Evolutionary conservation across 2,888 invertebrate species (phyloP), one percentile per base, ranked within the genome.

Genomic region (Mactromeris polynyma): DNA sequence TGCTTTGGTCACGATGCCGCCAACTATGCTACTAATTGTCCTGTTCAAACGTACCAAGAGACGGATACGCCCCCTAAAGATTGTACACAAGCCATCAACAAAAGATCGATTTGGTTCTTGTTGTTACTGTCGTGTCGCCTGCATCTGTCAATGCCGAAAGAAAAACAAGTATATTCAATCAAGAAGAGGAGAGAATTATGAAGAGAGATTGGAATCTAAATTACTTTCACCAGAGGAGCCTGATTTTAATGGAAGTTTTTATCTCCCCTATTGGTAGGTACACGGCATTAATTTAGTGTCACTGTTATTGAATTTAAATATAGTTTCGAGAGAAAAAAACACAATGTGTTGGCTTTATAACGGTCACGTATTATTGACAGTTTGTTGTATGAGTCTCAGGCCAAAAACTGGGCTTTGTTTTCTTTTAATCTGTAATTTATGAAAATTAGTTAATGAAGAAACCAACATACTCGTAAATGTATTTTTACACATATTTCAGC

Each of bases 1-100:
- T 54, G 91, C 89, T 14, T 36, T 93, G 14, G 90, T 94, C 0
- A 94, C 94, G 11, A 90, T 94, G 14, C 94, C 94, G 1, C 89
- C 90, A 14, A 86, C 91, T 31, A 82, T 94, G 69, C 26, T 93
- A 33, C 91, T 94, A 0, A 87, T 92, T 21, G 82, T 91, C 54
- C 38, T 94, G 14, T 94, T 94, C 85, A 89, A 88, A 81, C 85
- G 81, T n/a, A 64, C 58, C 26, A 64, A 64, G 58, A 64, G 58
- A n/a, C 58, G n/a, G 26, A 64, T 64, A 26, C n/a, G 58, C 26
- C 58, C 58, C n/a, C 58, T 64, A 4, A n/a, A 21, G 58, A n/a
- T 9, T 9, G 26, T 51, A 21, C 46, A 58, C 2, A 69, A 69
- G 40, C 73, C 38, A 38, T 26, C 42, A n/a, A 64, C 14, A 38